Base-by-base conservation (phyloP, 2,797 vertebrate genomes). In the Distichodus sexfasciatus region DNA sequence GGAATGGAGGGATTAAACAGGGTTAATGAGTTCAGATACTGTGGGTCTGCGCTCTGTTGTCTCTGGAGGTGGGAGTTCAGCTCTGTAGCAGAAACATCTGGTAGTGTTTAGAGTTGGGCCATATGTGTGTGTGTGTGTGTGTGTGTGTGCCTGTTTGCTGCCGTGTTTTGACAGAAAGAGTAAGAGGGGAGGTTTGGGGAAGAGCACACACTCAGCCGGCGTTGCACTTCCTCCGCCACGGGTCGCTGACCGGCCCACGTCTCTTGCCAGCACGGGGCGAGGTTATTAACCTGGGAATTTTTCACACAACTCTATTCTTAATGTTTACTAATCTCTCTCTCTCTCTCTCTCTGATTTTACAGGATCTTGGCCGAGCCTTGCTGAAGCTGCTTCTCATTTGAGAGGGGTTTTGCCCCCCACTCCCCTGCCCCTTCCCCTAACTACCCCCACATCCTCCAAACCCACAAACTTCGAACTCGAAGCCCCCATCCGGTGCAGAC, bases 141-240 rank as follows among this genome's bases (percentile, higher is more conserved):
- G 68, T 48, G 58, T 33, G 76, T 28, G 31, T 51, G 26, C 48
- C 24, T 51, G 57, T 43, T 26, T 60, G 57, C 24, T 47, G 50
- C 15, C 14, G 69, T 87, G 84, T 88, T 88, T 81, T 87, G 85
- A 85, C 83, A 84, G 82, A 72, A 40, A 43, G 6, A 79, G 73
- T 59, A 78, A 79, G 73, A 76, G 82, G 68, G 65, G 74, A 79
- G 77, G 76, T 82, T 81, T 70, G 72, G 60, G 77, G 54, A 61
- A 74, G 72, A 76, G 72, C 74, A 79, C 72, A 79, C 72, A 35
- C 48, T 47, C 78, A 74, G 61, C 62, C 65, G 53, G 48, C 66
- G 11, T 21, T 41, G 47, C 63, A 46, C 63, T 67, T 76, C 57
- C 48, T 68, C 67, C 55, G 72, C 29, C 66, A 63, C 41, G 57